A percentile compares a stretch with the other conserved stretches of the same genome.
phyloP scores from a whole-genome alignment of 2,113 vertebrate genomes.

The Cottus gobio region DNA sequence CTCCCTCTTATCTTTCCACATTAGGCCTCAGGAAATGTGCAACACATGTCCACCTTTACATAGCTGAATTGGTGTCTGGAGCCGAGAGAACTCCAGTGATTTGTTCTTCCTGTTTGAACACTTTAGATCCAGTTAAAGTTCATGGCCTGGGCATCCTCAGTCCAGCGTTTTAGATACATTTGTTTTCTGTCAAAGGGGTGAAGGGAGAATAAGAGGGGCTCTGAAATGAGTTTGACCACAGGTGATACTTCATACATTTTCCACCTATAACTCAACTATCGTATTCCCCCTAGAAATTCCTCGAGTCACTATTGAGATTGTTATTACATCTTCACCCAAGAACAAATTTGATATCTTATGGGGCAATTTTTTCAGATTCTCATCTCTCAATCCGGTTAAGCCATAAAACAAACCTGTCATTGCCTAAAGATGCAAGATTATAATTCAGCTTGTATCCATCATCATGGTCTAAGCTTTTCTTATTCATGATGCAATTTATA shows the following conservation, averaged over 20 bases:
- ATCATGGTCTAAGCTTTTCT: neutral
- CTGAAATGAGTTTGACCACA: slow-evolving; percentile 13
- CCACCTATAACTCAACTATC: slow-evolving; percentile 5
- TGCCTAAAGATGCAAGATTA: neutral
- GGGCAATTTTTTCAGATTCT: neutral
- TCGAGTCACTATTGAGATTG: neutral
- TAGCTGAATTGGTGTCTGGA: slow-evolving; percentile 11
- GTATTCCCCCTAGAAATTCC: neutral
- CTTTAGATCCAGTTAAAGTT: slow-evolving; percentile 41
- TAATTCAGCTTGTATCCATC: neutral
- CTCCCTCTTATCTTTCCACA: slow-evolving; percentile 64
- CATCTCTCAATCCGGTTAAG: neutral
- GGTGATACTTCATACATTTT: slow-evolving; percentile 23
- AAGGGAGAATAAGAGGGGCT: neutral
- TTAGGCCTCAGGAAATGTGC: slow-evolving; percentile 58
- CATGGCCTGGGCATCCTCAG: slow-evolving; percentile 36
- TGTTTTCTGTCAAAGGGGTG: slow-evolving; percentile 24
- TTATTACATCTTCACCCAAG: neutral
- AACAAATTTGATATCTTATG: neutral
- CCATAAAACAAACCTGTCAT: neutral
- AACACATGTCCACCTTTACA: slow-evolving; percentile 50
- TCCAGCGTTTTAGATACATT: slow-evolving; percentile 20
- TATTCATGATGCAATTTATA: neutral
- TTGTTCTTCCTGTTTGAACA: slow-evolving; percentile 22
- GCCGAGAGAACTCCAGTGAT: slow-evolving; percentile 11